A percentile compares a stretch with the other conserved stretches of the same genome.
Conservation (phyloP, 2,888 invertebrate species). For the Ennomos quercinarius region DNA sequence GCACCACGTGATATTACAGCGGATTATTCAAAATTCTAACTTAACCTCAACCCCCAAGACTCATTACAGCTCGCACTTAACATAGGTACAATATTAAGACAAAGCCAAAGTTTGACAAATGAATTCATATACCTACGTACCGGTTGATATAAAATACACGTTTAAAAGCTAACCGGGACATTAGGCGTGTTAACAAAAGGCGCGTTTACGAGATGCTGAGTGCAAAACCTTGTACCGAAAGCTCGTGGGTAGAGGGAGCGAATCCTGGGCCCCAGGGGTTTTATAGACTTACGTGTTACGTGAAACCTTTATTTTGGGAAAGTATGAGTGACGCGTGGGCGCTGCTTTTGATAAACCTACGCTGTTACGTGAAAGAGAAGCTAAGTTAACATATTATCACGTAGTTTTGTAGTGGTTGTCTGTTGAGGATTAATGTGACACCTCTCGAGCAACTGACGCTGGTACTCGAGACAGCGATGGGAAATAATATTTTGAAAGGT, state of each 20-base stretch:
- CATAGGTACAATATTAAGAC: slow-evolving; percentile 9
- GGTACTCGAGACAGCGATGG: no score
- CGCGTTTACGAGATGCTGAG: slow-evolving; percentile 73
- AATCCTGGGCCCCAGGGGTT: slow-evolving; percentile 22
- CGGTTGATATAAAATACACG: slow-evolving; percentile 47
- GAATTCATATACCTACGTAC: slow-evolving; percentile 28
- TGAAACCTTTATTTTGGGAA: slow-evolving; percentile 36
- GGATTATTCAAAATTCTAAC: slow-evolving; percentile 2
- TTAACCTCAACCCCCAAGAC: neutral
- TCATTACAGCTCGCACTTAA: slow-evolving; percentile 2
- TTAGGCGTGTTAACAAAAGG: slow-evolving; percentile 76
- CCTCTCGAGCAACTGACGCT: no score
- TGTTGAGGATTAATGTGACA: no score
- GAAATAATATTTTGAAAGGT: no score
- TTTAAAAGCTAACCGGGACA: slow-evolving; percentile 65
- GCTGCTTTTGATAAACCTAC: slow-evolving; percentile 16
- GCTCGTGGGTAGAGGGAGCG: slow-evolving; percentile 17
- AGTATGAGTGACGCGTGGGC: slow-evolving; percentile 38
- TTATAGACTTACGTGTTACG: slow-evolving; percentile 37
- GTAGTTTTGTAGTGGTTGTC: no score
- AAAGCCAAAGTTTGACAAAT: slow-evolving; percentile 24
- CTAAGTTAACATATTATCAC: neutral
- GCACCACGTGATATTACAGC: no score
- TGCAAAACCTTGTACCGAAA: slow-evolving; percentile 60
- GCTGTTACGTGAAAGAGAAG: slow-evolving; percentile 6